Percentiles rank a stretch among this genome's conserved stretches.
Evolutionary conservation across 53 echinoderm and acorn worm species (phyloP).

Genomic region (Arbacia lixula): DNA sequence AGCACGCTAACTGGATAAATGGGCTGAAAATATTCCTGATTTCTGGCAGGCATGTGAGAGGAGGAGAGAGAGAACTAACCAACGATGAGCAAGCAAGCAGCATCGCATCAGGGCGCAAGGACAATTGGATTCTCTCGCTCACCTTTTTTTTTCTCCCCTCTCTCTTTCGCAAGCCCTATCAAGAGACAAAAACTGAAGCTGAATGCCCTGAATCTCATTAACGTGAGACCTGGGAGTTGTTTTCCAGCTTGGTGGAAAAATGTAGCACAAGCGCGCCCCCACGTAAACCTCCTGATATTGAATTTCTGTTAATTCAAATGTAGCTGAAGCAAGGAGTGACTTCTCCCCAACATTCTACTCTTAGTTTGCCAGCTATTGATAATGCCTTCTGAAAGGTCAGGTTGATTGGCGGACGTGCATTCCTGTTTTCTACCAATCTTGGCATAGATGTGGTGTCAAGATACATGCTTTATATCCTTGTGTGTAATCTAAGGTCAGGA

Average conservation of each 20-base stretch:
- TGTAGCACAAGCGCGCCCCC: neutral
- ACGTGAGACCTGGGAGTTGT: neutral
- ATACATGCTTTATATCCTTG: too few relatives aligned
- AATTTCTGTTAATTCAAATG: constrained; percentile 25
- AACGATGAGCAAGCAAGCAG: too few relatives aligned
- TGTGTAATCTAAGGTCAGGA: too few relatives aligned
- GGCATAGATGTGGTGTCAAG: too few relatives aligned
- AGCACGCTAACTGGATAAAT: constrained; percentile 40
- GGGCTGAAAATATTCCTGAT: constrained; percentile 26
- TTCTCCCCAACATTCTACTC: too few relatives aligned
- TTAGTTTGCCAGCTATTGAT: too few relatives aligned
- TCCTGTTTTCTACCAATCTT: too few relatives aligned
- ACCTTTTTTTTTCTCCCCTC: neutral
- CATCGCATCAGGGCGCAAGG: neutral
- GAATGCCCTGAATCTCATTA: constrained; percentile 28
- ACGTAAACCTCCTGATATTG: constrained; percentile 7
- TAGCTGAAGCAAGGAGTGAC: too few relatives aligned
- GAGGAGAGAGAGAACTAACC: neutral
- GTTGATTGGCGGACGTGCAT: too few relatives aligned
- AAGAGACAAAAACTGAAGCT: constrained; percentile 1
- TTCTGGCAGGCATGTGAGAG: neutral
- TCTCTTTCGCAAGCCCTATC: neutral
- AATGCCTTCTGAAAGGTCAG: too few relatives aligned
- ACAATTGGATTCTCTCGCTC: constrained; percentile 26
- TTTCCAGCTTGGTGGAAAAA: constrained; percentile 9